Evolutionary conservation across 1,140 invertebrate genomes (phyloP).

Genomic region (Drosophila suzukii): DNA sequence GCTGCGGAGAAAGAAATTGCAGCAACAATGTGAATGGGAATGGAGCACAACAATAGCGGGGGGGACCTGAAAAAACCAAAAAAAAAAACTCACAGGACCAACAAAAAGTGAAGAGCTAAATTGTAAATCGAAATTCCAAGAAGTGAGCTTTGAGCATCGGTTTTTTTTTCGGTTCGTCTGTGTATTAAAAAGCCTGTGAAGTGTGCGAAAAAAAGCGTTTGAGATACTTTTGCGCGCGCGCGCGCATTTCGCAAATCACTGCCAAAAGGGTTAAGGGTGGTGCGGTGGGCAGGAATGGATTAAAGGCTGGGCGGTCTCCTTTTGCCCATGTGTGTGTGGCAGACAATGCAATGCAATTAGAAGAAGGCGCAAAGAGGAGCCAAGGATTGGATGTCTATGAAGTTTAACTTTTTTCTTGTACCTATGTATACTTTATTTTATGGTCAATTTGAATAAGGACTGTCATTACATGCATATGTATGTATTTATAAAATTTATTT

Average conservation of each 20-base stretch:
- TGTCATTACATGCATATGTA: no score
- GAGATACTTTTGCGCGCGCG: conserved; percentile 78
- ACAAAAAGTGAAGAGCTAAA: conserved; percentile 71
- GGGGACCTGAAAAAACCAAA: conserved; percentile 22
- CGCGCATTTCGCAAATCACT: conserved; percentile 50
- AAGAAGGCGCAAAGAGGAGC: conserved; percentile 27
- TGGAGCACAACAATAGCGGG: conserved; percentile 69
- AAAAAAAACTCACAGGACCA: conserved; percentile 40
- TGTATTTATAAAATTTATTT: no score
- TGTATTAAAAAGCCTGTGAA: conserved; percentile 13
- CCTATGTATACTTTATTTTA: no score
- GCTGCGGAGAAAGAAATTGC: conserved; percentile 68
- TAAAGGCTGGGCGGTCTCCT: conserved; percentile 30
- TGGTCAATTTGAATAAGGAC: no score
- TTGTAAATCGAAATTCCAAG: conserved; percentile 83
- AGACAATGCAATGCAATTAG: conserved; percentile 25
- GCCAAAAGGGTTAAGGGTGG: conserved; percentile 36
- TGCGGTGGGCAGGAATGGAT: conserved; percentile 21
- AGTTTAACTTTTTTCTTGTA: conserved; percentile 10
- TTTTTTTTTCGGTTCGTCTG: conserved; percentile 37
- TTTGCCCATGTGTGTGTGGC: conserved; percentile 5
- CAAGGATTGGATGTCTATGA: conserved; percentile 31
- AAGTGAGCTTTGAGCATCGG: conserved; percentile 66
- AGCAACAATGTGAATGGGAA: conserved; percentile 75
- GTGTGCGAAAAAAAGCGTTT: conserved; percentile 66